Evolutionary conservation across 2,113 vertebrate species (phyloP).

Genomic region (Rattus rattus): DNA sequence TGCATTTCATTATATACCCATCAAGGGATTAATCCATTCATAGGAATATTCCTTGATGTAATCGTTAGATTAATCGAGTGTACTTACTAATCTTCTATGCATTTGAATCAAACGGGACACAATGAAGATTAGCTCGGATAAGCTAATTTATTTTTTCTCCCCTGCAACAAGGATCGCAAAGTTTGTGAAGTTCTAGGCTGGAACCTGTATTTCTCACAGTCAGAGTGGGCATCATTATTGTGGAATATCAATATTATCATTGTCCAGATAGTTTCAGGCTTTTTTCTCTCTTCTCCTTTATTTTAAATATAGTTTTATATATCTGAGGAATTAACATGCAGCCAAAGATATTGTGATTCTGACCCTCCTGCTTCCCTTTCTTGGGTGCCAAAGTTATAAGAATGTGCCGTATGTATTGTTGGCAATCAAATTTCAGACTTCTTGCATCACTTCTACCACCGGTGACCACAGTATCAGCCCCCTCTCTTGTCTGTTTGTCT

Average conservation of each 20-base stretch:
- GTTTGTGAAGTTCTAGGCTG: neutral
- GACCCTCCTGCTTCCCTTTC: neutral
- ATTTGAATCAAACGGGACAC: too few species aligned
- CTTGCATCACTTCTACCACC: neutral
- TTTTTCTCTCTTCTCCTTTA: neutral
- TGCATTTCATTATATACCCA: neutral
- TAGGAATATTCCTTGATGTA: too few species aligned
- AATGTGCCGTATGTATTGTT: neutral
- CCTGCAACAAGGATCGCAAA: neutral
- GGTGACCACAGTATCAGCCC: neutral
- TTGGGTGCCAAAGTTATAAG: neutral
- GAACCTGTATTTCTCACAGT: neutral
- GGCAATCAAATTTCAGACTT: neutral
- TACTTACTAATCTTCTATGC: neutral
- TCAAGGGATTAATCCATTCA: neutral
- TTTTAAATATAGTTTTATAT: neutral
- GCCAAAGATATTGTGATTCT: neutral
- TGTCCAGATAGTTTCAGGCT: too few species aligned
- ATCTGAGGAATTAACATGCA: neutral
- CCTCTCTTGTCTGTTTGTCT: neutral
- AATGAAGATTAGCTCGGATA: neutral
- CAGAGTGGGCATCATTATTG: neutral
- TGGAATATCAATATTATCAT: neutral
- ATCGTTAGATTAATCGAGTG: too few species aligned
- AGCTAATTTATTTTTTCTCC: neutral